Percentiles rank a stretch among this genome's conserved stretches.
Conservation (phyloP, 2,888 invertebrate species). For the Gari tellinella region DNA sequence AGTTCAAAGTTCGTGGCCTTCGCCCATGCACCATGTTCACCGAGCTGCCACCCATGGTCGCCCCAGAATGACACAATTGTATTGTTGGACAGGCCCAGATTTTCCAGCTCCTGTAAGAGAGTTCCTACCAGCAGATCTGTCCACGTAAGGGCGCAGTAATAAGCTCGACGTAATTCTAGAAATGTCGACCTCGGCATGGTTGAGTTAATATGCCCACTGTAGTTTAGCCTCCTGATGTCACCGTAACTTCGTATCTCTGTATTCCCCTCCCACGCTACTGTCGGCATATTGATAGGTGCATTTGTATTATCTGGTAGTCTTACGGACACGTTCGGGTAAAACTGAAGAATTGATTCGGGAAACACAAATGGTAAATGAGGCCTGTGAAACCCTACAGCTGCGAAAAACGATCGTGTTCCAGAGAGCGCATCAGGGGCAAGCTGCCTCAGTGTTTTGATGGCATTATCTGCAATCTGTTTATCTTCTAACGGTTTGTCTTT, state of each 20-base stretch:
- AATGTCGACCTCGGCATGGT: constrained; percentile 65
- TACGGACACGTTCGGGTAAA: constrained; percentile 88
- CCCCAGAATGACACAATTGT: constrained; percentile 70
- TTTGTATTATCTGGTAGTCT: constrained; percentile 65
- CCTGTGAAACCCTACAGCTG: constrained; percentile 94
- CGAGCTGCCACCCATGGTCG: constrained; percentile 75
- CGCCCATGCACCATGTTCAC: constrained; percentile 72
- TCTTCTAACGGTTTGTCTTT: constrained; percentile 90
- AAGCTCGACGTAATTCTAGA: constrained; percentile 54
- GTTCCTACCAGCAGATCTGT: constrained; percentile 61
- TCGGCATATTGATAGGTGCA: constrained; percentile 88
- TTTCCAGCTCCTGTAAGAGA: constrained; percentile 53
- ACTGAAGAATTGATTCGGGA: constrained; percentile 90
- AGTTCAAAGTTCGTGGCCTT: constrained; percentile 73
- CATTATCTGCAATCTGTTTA: constrained; percentile 89
- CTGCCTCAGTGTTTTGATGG: constrained; percentile 87
- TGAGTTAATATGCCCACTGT: constrained; percentile 63
- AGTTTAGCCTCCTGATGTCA: constrained; percentile 58
- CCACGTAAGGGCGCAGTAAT: constrained; percentile 63
- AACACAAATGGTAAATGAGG: constrained; percentile 95
- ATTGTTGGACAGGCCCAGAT: constrained; percentile 54
- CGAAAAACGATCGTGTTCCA: constrained; percentile 88
- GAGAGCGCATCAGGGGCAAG: constrained; percentile 41
- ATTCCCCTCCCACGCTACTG: constrained; percentile 90
- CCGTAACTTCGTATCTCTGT: constrained; percentile 52